phyloP scores from a whole-genome alignment of 2,797 vertebrate genomes.

The Rachycentron canadum region DNA sequence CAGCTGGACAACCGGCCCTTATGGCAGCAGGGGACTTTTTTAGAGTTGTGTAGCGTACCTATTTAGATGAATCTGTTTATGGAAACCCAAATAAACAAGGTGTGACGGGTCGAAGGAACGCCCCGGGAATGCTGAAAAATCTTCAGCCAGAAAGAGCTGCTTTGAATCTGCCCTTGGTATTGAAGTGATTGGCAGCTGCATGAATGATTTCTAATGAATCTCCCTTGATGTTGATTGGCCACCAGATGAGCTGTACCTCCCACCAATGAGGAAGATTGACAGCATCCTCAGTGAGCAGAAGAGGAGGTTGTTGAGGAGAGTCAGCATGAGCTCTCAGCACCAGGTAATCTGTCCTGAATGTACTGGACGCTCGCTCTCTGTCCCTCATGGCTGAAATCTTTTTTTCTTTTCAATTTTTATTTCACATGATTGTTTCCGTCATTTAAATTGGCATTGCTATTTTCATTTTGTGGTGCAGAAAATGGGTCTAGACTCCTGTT shows the following conservation, averaged over 20 bases:
- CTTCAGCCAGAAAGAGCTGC: slow-evolving; percentile 45
- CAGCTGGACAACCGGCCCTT: slow-evolving; percentile 29
- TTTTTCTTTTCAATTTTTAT: neutral
- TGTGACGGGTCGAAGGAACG: slow-evolving; percentile 38
- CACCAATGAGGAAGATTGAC: slow-evolving; percentile 95
- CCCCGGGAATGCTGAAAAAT: slow-evolving; percentile 36
- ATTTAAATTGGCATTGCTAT: neutral
- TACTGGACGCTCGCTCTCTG: neutral
- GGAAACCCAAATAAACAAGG: slow-evolving; percentile 46
- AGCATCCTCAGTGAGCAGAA: slow-evolving; percentile 94
- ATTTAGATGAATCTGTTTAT: slow-evolving; percentile 17
- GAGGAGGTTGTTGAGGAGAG: slow-evolving; percentile 91
- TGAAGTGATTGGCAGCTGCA: slow-evolving; percentile 58
- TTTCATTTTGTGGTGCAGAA: neutral
- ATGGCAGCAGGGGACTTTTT: slow-evolving; percentile 3
- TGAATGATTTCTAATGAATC: slow-evolving; percentile 63
- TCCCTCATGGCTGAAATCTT: neutral
- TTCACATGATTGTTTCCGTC: neutral
- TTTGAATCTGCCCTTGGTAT: slow-evolving; percentile 49
- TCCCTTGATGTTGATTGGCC: slow-evolving; percentile 54
- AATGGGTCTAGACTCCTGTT: neutral
- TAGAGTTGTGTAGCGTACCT: neutral
- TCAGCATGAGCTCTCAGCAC: slow-evolving; percentile 90
- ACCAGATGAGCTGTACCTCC: slow-evolving; percentile 93
- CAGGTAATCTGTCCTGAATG: slow-evolving; percentile 82